Percentiles rank a stretch among this genome's conserved stretches.
These are phyloP conservation scores for Cataglyphis hispanica DNA, from an alignment of 1,140 invertebrate genomes.

Conservation along the genomic window DNA sequence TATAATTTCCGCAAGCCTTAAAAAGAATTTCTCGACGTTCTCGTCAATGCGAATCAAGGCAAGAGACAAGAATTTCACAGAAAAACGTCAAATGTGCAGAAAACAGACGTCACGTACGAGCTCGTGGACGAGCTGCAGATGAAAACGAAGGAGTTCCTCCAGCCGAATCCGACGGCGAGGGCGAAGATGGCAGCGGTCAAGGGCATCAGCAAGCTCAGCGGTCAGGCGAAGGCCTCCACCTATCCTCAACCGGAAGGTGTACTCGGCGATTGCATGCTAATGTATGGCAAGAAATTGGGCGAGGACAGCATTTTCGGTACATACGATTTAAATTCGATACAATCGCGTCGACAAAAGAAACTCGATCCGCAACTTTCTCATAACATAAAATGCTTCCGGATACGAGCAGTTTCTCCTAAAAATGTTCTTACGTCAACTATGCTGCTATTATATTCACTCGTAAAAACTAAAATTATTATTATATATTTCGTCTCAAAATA, in stretches of 20 bases:
- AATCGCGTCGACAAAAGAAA: not conserved
- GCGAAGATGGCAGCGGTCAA: slow-evolving; percentile 98
- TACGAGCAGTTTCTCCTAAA: no score
- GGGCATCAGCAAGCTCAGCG: slow-evolving; percentile 95
- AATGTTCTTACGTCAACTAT: not conserved
- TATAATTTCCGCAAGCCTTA: not conserved
- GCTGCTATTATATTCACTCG: not conserved
- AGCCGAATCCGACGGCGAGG: slow-evolving; percentile 98
- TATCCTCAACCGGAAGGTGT: slow-evolving; percentile 99
- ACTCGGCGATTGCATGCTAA: slow-evolving; percentile 98
- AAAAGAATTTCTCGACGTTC: not conserved
- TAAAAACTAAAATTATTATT: slow-evolving; percentile 4
- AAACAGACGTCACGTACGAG: slow-evolving; percentile 98
- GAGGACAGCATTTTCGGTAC: slow-evolving; percentile 97
- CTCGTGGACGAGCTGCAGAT: slow-evolving; percentile 97
- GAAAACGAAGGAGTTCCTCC: slow-evolving; percentile 99
- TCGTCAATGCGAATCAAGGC: slow-evolving; percentile 7
- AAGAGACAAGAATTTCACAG: slow-evolving; percentile 22
- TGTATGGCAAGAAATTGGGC: slow-evolving; percentile 98
- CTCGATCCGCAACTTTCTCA: not conserved
- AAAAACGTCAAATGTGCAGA: slow-evolving; percentile 86
- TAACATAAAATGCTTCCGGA: not conserved
- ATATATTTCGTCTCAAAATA: not conserved
- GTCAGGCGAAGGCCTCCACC: slow-evolving; percentile 95
- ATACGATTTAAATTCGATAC: slow-evolving; percentile 51